Evolutionary conservation across 2,113 vertebrate species (phyloP), one percentile per base, ranked within the genome.

Genomic region (Chroicocephalus ridibundus): DNA sequence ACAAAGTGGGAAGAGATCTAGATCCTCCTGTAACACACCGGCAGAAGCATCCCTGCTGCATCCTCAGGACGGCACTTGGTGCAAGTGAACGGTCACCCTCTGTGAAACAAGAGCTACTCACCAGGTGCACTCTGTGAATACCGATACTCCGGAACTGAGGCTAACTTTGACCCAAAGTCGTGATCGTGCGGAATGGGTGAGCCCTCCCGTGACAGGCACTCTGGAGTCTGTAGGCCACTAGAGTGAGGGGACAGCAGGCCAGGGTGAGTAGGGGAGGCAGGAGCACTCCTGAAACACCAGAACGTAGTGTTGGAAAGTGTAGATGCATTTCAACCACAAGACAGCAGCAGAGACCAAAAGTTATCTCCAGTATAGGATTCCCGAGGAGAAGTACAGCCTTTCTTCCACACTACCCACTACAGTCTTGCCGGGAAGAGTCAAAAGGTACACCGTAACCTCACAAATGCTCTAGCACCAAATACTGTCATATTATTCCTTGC

Each of bases 51-150:
- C 72, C 34, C 47, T 78, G 38, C 4, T 1, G 62, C 26, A 25
- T 34, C 49, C 76, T 71, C 36, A 34, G 90, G 34, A 24, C 0
- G n/a, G 81, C 46, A 52, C 3, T 1, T 19, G 27, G 22, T 52
- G 20, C 21, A 76, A n/a, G 0, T 27, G 36, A 80, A 29, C 25
- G 42, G 42, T 25, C 64, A 70, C 13, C 36, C 84, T 72, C 44
- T 55, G 57, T 31, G 74, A 46, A 70, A 60, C 11, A 60, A 18
- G 76, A 19, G 8, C 24, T 82, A 94, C 98, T 98, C 96, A 99
- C 99, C 99, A 58, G 99, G 99, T 13, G 99, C 99, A 1, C 99
- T 99, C 93, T 99, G 99, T 61, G 99, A 98, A 97, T 99, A 99
- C 64, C 99, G 98, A 68, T 99, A 99, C 97, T 99, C 99, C 2